phyloP scores from a whole-genome alignment of 2,888 invertebrate species.

The Sturmia bella region DNA sequence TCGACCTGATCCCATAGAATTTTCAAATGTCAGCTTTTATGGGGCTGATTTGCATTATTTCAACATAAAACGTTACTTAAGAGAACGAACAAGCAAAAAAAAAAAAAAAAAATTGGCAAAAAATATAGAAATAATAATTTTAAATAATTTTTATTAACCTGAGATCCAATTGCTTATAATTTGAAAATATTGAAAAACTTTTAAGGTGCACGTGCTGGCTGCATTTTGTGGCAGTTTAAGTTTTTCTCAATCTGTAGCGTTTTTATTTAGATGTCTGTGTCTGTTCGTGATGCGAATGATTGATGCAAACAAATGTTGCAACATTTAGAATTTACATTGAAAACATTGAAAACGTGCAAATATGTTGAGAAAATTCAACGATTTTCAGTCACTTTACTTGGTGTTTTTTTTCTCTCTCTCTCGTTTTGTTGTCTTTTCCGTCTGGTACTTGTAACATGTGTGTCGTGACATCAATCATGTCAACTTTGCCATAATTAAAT shows the following conservation, averaged over 20 bases:
- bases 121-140: conserved; percentile 45
- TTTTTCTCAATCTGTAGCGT: conserved; percentile 2
- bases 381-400: conserved; percentile 20
- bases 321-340: conserved; percentile 54
- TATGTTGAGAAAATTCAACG: conserved; percentile 34
- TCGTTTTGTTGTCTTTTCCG: neutral
- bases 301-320: conserved; percentile 47
- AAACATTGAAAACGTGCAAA: conserved; percentile 63
- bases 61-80: conserved; percentile 59
- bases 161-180: conserved; percentile 49
- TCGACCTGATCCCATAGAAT: conserved; percentile 23
- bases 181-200: conserved; percentile 51
- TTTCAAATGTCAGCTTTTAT: conserved; percentile 49
- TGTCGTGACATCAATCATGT: conserved; percentile 68
- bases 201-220: conserved; percentile 67
- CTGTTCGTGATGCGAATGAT: conserved; percentile 8
- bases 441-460: conserved; percentile 52
- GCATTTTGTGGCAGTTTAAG: conserved; percentile 45
- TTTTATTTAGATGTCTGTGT: conserved; percentile 15
- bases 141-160: conserved; percentile 51
- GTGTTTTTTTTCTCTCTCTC: too few species aligned
- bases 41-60: conserved; percentile 65
- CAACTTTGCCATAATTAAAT: conserved; percentile 51
- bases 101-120: neutral
- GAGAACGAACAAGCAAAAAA: neutral